Evolutionary conservation across 2,888 invertebrate species (phyloP).

Genomic region (Chloromyia formosa): DNA sequence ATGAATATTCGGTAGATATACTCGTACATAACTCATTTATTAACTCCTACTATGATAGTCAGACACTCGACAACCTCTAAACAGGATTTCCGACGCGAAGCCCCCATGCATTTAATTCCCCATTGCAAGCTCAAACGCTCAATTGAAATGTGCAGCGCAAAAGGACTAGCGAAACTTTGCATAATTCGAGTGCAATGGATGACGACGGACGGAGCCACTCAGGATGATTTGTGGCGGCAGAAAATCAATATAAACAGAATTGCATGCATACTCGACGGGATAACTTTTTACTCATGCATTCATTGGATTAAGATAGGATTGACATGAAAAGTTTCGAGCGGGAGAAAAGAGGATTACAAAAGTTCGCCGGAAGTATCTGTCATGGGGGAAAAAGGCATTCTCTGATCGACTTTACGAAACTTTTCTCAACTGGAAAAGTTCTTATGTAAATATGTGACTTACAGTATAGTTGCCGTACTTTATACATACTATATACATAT

Average conservation of each 20-base stretch:
- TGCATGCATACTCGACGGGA: background rate
- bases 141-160: background rate
- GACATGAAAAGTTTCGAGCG: constrained; percentile 1
- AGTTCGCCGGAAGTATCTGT: background rate
- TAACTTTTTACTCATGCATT: background rate
- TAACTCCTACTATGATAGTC: too few species aligned
- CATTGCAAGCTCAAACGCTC: background rate
- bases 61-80: too few species aligned
- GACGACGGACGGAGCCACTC: background rate
- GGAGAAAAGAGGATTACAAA: background rate
- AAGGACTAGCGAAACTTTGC: background rate
- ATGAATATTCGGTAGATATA: too few species aligned
- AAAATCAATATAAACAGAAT: constrained; percentile 2
- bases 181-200: background rate
- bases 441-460: background rate
- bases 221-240: background rate
- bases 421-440: background rate
- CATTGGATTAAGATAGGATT: constrained; percentile 1
- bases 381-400: background rate
- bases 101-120: background rate
- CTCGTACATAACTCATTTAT: too few species aligned
- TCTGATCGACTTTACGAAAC: background rate
- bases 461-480: background rate
- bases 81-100: background rate
- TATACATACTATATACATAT: too few species aligned